Base-by-base conservation (phyloP, 2,113 vertebrate species). In the Trichechus manatus region DNA sequence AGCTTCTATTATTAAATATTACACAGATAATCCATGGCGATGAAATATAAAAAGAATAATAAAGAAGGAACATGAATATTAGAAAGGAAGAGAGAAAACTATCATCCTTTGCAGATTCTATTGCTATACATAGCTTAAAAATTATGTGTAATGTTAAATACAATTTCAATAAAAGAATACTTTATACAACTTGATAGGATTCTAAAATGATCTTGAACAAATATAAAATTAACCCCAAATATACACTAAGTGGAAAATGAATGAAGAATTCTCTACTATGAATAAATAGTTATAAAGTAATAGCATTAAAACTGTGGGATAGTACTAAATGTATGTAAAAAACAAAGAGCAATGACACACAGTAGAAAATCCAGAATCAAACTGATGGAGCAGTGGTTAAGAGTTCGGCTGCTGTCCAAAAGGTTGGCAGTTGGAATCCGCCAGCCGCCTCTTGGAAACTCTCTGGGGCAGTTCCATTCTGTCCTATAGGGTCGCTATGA, bases 151-250 rank as follows among this genome's bases (percentile, higher is more conserved):
- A 56, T 56, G 53, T 31, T 42, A 77, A 88, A 79, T 93, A 11
- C 11, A 44, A 7, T 82, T 95, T 82, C 88, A 83, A 53, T 64
- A 74, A 80, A 89, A 92, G 25, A 79, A 19, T 39, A 33, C 50
- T 92, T 39, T 64, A 25, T 53, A 63, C 14, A n/a, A 64, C 42
- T 61, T 89, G 63, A 64, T 64, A 64, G 42, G 42, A 85, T 93
- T 90, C 50, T 85, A 56, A 75, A 59, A 61, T 91, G 68, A 87
- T 86, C 56, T 75, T 89, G 53, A 90, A 92, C n/a, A 95, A 94
- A 81, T 75, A 42, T 77, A 81, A 92, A 50, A 20, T n/a, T 70
- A 90, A 90, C 5, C 7, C 25, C 23, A 42, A 63, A 47, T 64
- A 33, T 92, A 84, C 77, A 66, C 64, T 66, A 50, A 75, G 66